These are phyloP conservation scores for Hypocryptadius cinnamomeus DNA, from an alignment of 2,113 vertebrate genomes.

Conservation along the genomic window DNA sequence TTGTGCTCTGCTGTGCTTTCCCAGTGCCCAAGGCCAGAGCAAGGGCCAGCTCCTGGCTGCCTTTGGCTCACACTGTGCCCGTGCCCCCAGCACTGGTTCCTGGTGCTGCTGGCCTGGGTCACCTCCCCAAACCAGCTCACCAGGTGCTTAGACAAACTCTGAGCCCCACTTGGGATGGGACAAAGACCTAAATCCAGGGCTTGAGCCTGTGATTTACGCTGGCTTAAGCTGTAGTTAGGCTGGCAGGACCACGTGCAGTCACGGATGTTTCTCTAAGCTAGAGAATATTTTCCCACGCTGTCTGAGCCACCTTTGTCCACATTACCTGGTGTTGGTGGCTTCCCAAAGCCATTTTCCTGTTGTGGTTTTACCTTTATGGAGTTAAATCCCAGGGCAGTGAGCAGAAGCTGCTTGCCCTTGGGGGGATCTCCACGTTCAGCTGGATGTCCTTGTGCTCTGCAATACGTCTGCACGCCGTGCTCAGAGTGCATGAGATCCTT, in stretches of 20 bases:
- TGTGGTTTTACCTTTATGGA: neutral
- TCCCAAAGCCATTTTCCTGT: neutral
- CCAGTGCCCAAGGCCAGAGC: neutral
- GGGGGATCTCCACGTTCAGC: neutral
- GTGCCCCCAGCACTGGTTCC: fast-evolving
- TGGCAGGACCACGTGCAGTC: fast-evolving
- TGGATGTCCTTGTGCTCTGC: neutral
- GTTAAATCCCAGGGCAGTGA: neutral
- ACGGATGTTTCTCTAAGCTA: fast-evolving
- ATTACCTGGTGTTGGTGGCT: neutral
- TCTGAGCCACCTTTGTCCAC: neutral
- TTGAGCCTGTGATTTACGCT: neutral
- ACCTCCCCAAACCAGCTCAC: neutral
- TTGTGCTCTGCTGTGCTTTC: too few species aligned
- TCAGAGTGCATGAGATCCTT: neutral
- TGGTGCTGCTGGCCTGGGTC: neutral
- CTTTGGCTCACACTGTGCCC: fast-evolving
- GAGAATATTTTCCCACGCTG: fast-evolving
- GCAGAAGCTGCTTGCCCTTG: neutral
- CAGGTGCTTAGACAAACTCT: neutral
- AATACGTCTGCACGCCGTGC: fast-evolving
- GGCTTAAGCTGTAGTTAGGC: neutral
- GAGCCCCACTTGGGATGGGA: neutral
- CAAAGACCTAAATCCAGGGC: neutral
- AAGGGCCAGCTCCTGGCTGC: neutral